Percentiles rank a stretch among this genome's conserved stretches.
These are phyloP conservation scores for Lithophane leautieri DNA, from an alignment of 2,888 invertebrate genomes.

Conservation along the genomic window DNA sequence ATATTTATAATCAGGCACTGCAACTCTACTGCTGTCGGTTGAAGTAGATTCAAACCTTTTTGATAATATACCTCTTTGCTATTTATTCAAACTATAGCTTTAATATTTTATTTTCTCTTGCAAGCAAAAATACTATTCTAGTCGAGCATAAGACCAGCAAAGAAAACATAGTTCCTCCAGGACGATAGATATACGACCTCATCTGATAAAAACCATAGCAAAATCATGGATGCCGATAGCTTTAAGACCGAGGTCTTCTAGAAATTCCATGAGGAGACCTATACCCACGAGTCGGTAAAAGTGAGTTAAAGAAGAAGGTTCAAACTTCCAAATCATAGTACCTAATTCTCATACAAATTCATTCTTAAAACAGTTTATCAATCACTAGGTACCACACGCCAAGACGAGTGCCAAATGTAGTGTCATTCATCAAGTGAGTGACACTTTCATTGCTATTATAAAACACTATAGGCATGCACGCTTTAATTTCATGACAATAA, in stretches of 20 bases:
- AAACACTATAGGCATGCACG: not conserved
- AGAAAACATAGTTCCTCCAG: not conserved
- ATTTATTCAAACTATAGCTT: not conserved
- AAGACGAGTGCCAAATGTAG: conserved; percentile 27
- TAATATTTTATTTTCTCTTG: not conserved
- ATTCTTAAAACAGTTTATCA: conserved; percentile 30
- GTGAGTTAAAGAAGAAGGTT: not conserved
- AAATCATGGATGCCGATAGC: not conserved
- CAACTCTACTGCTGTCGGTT: not conserved
- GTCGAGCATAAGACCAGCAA: not conserved
- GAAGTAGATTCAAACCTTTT: not conserved
- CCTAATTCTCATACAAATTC: no score
- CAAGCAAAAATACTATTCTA: not conserved
- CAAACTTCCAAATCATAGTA: no score
- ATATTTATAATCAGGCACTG: conserved; percentile 1
- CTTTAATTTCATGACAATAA: not conserved
- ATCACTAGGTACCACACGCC: conserved; percentile 1
- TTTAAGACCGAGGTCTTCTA: not conserved
- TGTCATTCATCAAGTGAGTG: conserved; percentile 19
- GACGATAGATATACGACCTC: not conserved
- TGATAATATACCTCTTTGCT: not conserved
- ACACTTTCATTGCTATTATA: conserved; percentile 48
- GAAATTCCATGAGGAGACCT: not conserved
- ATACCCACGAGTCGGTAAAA: not conserved
- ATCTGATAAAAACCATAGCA: not conserved